phyloP scores from a whole-genome alignment of 2,797 vertebrate species.

The Xerus rutilus region DNA sequence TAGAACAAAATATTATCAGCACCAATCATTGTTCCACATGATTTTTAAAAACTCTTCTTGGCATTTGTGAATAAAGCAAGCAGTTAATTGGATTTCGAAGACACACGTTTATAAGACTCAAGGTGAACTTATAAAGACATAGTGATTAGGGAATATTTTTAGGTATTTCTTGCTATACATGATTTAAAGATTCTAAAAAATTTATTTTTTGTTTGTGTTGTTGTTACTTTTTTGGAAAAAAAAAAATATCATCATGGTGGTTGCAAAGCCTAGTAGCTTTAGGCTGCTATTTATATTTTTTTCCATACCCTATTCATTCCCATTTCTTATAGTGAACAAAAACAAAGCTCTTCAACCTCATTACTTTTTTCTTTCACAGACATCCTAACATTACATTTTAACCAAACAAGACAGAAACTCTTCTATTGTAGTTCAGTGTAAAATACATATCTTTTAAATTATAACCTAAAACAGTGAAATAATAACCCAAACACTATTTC shows the following conservation, averaged over 20 bases:
- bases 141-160: background rate
- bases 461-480: conserved; percentile 7
- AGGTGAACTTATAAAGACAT: background rate
- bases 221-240: background rate
- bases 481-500: background rate
- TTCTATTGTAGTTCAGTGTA: conserved; percentile 4
- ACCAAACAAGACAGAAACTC: background rate
- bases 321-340: conserved; percentile 36
- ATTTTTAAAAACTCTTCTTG: background rate
- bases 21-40: background rate
- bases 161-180: background rate
- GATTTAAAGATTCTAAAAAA: conserved; percentile 1
- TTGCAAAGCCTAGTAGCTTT: conserved; percentile 3
- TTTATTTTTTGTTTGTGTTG: conserved; percentile 41
- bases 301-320: background rate
- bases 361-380: background rate
- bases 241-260: background rate
- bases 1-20: background rate
- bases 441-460: background rate
- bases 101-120: background rate
- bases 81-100: background rate
- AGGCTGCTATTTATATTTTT: conserved; percentile 42
- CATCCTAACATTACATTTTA: background rate
- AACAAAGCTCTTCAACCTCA: background rate
- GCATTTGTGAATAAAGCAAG: background rate